Evolutionary conservation across 2,888 invertebrate species (phyloP), one percentile per base, ranked within the genome.

Genomic region (Pristionchus maxplancki): DNA sequence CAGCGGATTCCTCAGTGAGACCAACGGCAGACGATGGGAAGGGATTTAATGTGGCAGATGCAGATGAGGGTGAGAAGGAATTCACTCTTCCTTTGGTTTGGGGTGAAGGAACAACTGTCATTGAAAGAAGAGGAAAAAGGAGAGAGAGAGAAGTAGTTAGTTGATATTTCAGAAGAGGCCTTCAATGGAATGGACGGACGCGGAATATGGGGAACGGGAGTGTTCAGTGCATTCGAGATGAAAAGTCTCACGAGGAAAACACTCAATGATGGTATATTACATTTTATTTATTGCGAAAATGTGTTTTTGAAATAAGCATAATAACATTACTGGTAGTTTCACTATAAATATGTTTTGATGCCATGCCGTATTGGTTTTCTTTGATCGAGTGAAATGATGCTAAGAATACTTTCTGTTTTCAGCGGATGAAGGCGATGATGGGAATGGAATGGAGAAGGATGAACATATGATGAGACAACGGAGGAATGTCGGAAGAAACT

Each of bases 161-260:
- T 48, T 48, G 15, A 4, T 11, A 81, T 81, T 37, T 64, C n/a
- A 87, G 87, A 87, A 48, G 74, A 87, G 48, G 74, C 50, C 15
- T 50, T 71, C 53, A 58, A 74, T 50, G 58, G 50, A 13, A 53
- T 64, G 48, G 78, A 89, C 64, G 90, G 98, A 96, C 98, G 98
- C 96, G 98, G 98, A 96, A 98, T 99, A 96, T 97, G 98, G 96
- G 98, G 99, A 95, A 99, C 98, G 95, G 99, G 99, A 95, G 99
- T 99, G 96, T 99, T 99, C 97, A 98, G 98, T 95, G 98, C 99
- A 95, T 97, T 97, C 96, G 99, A 99, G 96, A 97, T 99, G 96
- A 98, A 98, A 97, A 97, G 97, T 96, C 97, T 99, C 95, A 98
- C 98, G 97, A 97, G 97, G 97, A 97, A 96, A 34, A 87, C 87